Percentiles rank a stretch among this genome's conserved stretches.
phyloP scores from a whole-genome alignment of 2,113 vertebrate genomes.

The Microtus pennsylvanicus region DNA sequence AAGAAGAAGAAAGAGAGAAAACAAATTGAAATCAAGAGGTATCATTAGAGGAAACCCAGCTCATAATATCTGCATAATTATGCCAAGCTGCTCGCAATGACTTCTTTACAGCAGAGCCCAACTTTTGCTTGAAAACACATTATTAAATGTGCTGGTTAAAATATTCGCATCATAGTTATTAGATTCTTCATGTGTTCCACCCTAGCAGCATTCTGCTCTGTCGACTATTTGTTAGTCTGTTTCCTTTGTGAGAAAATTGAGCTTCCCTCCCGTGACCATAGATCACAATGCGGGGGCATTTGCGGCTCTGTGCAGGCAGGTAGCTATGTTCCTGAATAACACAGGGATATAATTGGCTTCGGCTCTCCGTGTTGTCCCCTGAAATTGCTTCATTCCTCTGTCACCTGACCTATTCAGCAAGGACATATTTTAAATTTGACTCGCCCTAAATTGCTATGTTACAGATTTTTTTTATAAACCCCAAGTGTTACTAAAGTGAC shows the following conservation, averaged over 20 bases:
- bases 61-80: background rate
- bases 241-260: constrained; percentile 79
- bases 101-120: constrained; percentile 55
- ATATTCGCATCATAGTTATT: constrained; percentile 74
- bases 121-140: constrained; percentile 37
- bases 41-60: background rate
- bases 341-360: constrained; percentile 80
- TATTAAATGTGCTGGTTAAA: constrained; percentile 39
- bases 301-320: constrained; percentile 71
- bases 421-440: constrained; percentile 78
- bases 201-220: constrained; percentile 66
- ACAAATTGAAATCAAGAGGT: background rate
- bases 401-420: constrained; percentile 76
- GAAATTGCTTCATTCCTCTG: constrained; percentile 70
- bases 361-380: constrained; percentile 67
- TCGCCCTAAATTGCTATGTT: constrained; percentile 73
- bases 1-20: background rate
- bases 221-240: constrained; percentile 74
- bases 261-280: constrained; percentile 59
- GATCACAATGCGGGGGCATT: constrained; percentile 72
- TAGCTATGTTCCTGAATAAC: constrained; percentile 73
- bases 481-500: constrained; percentile 64
- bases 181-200: constrained; percentile 77
- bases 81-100: background rate
- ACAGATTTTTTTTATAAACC: constrained; percentile 51